Percentiles rank a stretch among this genome's conserved stretches.
Conservation (phyloP, 1,140 invertebrate genomes). For the Harlomillsia oculata region DNA sequence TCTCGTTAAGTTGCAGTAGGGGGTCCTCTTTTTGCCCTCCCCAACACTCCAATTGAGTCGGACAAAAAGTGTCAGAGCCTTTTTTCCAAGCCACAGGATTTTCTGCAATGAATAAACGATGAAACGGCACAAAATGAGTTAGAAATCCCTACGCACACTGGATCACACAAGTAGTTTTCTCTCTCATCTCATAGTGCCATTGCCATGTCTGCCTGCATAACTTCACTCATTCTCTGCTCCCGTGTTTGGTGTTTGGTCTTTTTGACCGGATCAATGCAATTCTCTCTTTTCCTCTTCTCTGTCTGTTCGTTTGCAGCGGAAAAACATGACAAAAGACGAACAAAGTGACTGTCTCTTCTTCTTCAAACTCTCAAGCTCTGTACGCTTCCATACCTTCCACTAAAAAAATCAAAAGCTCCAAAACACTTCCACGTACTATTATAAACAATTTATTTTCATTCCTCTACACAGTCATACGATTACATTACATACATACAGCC, state of each 20-base stretch:
- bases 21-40: slow-evolving; percentile 22
- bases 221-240: background rate
- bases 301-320: background rate
- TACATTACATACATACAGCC: too few species aligned
- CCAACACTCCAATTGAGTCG: slow-evolving; percentile 22
- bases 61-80: slow-evolving; percentile 24
- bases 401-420: too few species aligned
- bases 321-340: too few species aligned
- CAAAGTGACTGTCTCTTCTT: too few species aligned
- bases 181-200: background rate
- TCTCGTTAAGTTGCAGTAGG: slow-evolving; percentile 30
- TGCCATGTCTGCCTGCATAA: background rate
- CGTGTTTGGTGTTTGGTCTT: background rate
- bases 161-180: slow-evolving; percentile 30
- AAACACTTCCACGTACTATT: too few species aligned
- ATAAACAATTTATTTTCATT: too few species aligned
- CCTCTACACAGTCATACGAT: too few species aligned
- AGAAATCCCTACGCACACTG: slow-evolving; percentile 13
- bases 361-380: too few species aligned
- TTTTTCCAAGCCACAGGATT: slow-evolving; percentile 20
- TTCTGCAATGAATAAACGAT: slow-evolving; percentile 33
- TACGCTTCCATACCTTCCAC: too few species aligned
- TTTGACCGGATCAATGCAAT: too few species aligned
- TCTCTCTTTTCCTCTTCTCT: background rate
- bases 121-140: slow-evolving; percentile 30